phyloP scores from a whole-genome alignment of 2,113 vertebrate species.

The Philantomba maxwellii region DNA sequence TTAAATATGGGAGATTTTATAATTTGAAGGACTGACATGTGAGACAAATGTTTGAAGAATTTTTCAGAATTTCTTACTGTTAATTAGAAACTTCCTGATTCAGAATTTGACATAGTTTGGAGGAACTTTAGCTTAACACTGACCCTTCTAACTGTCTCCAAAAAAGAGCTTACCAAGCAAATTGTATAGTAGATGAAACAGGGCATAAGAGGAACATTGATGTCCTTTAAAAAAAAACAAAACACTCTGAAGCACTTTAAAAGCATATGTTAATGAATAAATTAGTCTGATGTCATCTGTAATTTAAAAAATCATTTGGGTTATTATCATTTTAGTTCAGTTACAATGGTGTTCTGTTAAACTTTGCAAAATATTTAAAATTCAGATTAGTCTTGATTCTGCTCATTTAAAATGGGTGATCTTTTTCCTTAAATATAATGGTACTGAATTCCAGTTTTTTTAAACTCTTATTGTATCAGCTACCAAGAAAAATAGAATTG shows the following conservation, averaged over 20 bases:
- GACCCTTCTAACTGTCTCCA: not conserved
- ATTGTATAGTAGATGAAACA: not conserved
- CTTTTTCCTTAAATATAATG: not conserved
- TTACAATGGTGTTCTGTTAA: not conserved
- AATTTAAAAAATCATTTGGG: not conserved
- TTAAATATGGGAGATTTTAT: not conserved
- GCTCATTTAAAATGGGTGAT: not conserved
- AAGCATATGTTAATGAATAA: not conserved
- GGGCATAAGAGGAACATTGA: not conserved
- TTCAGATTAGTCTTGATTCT: not conserved
- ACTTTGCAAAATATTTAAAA: slow-evolving; percentile 33
- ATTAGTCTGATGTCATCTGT: not conserved
- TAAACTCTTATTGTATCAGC: not conserved
- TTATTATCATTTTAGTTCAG: not conserved
- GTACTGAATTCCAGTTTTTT: not conserved
- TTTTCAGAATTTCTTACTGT: slow-evolving; percentile 29
- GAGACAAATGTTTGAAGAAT: not conserved
- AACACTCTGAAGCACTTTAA: not conserved
- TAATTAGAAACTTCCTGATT: not conserved
- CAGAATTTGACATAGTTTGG: not conserved
- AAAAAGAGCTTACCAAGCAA: not conserved
- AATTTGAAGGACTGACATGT: not conserved
- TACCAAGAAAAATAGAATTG: slow-evolving; percentile 34
- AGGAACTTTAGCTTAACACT: not conserved
- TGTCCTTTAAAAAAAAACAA: slow-evolving; percentile 27